Base-by-base conservation (phyloP, 2,888 invertebrate genomes). In the Perizoma flavofasciatum region DNA sequence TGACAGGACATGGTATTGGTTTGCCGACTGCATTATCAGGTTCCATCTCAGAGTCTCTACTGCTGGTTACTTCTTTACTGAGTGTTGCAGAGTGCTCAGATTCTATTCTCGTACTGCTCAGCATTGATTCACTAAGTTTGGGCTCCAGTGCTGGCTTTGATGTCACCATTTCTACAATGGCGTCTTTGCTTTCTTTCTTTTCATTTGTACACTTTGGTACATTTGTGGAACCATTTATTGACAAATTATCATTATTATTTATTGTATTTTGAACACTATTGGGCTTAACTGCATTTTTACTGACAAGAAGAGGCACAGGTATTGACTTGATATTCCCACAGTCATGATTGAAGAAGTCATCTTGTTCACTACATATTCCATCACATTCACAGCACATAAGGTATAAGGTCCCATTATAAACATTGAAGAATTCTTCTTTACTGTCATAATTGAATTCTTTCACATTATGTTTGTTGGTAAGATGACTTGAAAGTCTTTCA, bases 341-440 rank as follows among this genome's bases (percentile, higher is more conserved):
- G 77, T 94, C 93, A 80, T 97, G 97, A 74, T 94, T 94, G 67
- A 94, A 95, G 86, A 96, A 96, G 79, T 95, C 94, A 81, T 96
- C 96, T 71, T 94, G 93, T 77, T 96, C 96, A 67, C 93, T 94
- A 83, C 96, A 97, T 41, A 96, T 94, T 80, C 95, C 94, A 82
- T 96, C 96, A 88, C 97, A 97, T 41, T 93, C 94, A 88, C 96
- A 96, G 79, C 97, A 97, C 91, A 96, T 95, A 65, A 97, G 89
- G 83, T 95, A 96, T 73, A 96, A 94, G 3, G 95, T 94, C 58
- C 95, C 95, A 73, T 93, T 93, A 76, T 95, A 94, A 49, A 92
- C 92, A 75, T 90, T 93, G 67, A 94, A 93, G 78, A 96, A 95
- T 65, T 96, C 95, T 66, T 95, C 94, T 61, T 94, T 94, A 49